These are phyloP conservation scores for Eurois occulta DNA, from an alignment of 2,888 invertebrate species.

Conservation along the genomic window DNA sequence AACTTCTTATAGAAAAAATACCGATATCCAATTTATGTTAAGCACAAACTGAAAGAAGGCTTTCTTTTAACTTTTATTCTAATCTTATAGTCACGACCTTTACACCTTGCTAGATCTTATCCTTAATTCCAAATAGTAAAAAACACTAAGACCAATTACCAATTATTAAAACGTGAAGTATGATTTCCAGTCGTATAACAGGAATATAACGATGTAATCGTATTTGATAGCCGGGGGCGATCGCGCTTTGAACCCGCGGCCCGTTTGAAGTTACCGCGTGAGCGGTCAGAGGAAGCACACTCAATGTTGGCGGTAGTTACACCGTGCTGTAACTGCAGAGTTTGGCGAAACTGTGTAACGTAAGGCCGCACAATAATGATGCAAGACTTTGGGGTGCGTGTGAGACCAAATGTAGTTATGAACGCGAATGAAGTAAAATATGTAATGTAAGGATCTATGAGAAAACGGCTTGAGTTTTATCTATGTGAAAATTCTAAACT, in stretches of 20 bases:
- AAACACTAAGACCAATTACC: slow-evolving; percentile 56
- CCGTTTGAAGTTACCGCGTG: slow-evolving; percentile 80
- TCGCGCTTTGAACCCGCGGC: slow-evolving; percentile 79
- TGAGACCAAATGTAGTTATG: background rate
- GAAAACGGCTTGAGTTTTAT: background rate
- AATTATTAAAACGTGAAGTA: slow-evolving; percentile 61
- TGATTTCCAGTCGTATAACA: slow-evolving; percentile 58
- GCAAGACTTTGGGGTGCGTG: background rate
- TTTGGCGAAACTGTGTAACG: background rate
- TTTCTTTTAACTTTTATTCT: slow-evolving; percentile 14
- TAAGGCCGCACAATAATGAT: background rate
- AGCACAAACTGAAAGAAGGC: background rate
- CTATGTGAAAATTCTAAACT: too few species aligned
- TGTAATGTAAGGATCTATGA: background rate
- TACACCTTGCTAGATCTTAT: slow-evolving; percentile 53
- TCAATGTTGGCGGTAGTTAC: slow-evolving; percentile 68
- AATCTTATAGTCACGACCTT: slow-evolving; percentile 30
- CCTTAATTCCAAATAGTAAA: slow-evolving; percentile 45
- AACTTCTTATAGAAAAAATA: too few species aligned
- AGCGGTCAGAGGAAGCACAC: slow-evolving; percentile 76
- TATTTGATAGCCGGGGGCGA: slow-evolving; percentile 70
- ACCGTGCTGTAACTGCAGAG: slow-evolving; percentile 65
- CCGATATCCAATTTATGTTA: background rate
- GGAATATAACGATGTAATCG: slow-evolving; percentile 67
- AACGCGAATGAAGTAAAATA: background rate